A percentile compares a stretch with the other conserved stretches of the same genome.
These are phyloP conservation scores for Caenorhabditis angaria DNA, from an alignment of 2,888 invertebrate species.

Conservation along the genomic window DNA sequence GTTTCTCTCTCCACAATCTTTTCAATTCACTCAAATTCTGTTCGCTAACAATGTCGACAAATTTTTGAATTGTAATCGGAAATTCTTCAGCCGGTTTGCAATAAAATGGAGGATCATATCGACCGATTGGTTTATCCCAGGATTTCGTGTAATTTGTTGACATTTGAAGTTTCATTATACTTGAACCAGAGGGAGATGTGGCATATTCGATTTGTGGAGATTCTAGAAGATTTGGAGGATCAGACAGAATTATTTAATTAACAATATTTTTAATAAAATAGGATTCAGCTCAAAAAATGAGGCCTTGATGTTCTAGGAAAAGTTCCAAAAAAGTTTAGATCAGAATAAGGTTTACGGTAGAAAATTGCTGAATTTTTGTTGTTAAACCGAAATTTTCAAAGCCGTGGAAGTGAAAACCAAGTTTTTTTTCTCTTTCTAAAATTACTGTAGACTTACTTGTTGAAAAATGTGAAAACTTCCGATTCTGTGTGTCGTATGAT, in stretches of 20 bases:
- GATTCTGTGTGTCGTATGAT: constrained; percentile 18
- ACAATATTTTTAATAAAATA: neutral
- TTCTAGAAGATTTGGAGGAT: constrained; percentile 3
- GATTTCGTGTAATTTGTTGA: neutral
- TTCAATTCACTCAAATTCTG: constrained; percentile 59
- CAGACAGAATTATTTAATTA: constrained; percentile 13
- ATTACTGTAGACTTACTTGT: neutral
- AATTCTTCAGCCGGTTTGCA: constrained; percentile 62
- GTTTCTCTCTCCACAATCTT: constrained; percentile 51
- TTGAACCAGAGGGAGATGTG: constrained; percentile 31
- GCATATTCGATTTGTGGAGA: constrained; percentile 29
- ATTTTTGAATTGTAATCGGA: constrained; percentile 50
- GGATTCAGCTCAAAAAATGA: too few species aligned
- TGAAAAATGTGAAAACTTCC: constrained; percentile 4
- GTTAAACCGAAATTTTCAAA: too few species aligned
- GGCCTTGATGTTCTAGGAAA: too few species aligned
- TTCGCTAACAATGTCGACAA: constrained; percentile 61
- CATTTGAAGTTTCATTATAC: neutral
- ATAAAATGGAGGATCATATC: constrained; percentile 61
- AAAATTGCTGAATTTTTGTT: too few species aligned
- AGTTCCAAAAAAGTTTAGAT: too few species aligned
- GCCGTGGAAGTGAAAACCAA: too few species aligned
- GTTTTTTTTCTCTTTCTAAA: too few species aligned
- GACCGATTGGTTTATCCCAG: neutral
- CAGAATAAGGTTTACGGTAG: too few species aligned